phyloP scores from a whole-genome alignment of 2,797 vertebrate species.

The Anguilla obscura region DNA sequence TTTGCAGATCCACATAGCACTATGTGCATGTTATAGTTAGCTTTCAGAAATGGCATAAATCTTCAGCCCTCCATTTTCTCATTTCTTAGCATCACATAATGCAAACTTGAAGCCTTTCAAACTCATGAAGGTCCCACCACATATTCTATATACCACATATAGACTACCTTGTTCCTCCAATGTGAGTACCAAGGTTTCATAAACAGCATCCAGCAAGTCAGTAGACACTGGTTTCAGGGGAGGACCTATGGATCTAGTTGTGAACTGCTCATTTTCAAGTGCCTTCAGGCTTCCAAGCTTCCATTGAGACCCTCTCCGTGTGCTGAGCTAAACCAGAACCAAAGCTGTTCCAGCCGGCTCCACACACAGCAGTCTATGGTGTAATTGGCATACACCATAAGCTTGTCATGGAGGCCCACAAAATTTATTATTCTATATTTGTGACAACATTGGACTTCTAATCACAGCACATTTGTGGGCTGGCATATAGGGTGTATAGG shows the following conservation, averaged over 20 bases:
- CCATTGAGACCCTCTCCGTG: constrained; percentile 4
- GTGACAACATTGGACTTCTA: background rate
- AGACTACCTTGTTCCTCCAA: background rate
- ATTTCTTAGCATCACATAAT: background rate
- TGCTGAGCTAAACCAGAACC: background rate
- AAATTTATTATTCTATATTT: background rate
- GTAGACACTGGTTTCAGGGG: background rate
- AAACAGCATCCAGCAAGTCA: background rate
- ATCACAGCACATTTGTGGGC: background rate
- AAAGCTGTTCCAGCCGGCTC: background rate
- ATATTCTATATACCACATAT: background rate
- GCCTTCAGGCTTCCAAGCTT: constrained; percentile 16
- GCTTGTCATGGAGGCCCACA: background rate
- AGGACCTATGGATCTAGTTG: background rate
- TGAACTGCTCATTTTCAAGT: constrained; percentile 7
- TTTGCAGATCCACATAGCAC: background rate
- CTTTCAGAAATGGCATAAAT: background rate
- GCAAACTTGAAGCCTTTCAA: background rate
- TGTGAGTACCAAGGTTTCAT: background rate
- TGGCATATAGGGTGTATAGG: too few species aligned
- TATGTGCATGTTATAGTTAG: background rate
- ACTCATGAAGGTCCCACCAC: background rate
- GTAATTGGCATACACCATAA: background rate
- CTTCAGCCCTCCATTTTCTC: background rate
- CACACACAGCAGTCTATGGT: background rate